These are phyloP conservation scores for Drosophila fulvimacula DNA, from an alignment of 2,888 invertebrate genomes.

Conservation along the genomic window DNA sequence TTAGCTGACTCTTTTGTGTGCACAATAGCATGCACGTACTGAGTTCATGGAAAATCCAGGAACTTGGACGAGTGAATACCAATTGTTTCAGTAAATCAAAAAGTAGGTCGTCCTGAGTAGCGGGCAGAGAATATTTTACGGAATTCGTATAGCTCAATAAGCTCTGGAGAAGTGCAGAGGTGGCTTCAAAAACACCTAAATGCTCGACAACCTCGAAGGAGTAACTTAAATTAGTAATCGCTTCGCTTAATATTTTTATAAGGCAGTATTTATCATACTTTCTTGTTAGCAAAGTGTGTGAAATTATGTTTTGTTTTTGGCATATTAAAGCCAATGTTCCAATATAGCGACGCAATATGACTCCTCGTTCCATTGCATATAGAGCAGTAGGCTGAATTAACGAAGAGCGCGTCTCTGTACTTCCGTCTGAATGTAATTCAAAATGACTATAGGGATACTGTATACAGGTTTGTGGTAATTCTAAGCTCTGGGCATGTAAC, in stretches of 20 bases:
- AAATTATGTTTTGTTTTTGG: conserved; percentile 51
- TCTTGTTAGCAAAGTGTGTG: conserved; percentile 54
- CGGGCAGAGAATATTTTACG: not conserved
- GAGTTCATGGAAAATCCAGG: conserved; percentile 78
- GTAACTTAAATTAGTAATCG: conserved; percentile 77
- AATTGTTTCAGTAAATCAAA: conserved; percentile 78
- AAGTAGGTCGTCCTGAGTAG: conserved; percentile 53
- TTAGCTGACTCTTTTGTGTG: conserved; percentile 40
- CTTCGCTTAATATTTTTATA: conserved; percentile 76
- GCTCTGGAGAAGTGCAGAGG: conserved; percentile 67
- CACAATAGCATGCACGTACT: conserved; percentile 68
- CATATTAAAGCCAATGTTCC: conserved; percentile 77
- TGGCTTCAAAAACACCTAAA: conserved; percentile 79
- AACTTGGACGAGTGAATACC: conserved; percentile 79
- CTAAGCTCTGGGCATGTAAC: conserved; percentile 78
- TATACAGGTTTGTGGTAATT: conserved; percentile 73
- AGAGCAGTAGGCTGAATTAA: conserved; percentile 65
- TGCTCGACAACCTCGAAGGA: conserved; percentile 79
- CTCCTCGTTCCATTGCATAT: conserved; percentile 68
- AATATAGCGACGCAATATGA: conserved; percentile 79
- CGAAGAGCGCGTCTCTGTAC: conserved; percentile 22
- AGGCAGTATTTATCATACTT: conserved; percentile 72
- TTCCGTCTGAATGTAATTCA: conserved; percentile 53
- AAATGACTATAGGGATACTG: conserved; percentile 74
- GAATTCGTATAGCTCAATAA: conserved; percentile 41